Evolutionary conservation across 2,113 vertebrate genomes (phyloP).

Genomic region (Mobula birostris): DNA sequence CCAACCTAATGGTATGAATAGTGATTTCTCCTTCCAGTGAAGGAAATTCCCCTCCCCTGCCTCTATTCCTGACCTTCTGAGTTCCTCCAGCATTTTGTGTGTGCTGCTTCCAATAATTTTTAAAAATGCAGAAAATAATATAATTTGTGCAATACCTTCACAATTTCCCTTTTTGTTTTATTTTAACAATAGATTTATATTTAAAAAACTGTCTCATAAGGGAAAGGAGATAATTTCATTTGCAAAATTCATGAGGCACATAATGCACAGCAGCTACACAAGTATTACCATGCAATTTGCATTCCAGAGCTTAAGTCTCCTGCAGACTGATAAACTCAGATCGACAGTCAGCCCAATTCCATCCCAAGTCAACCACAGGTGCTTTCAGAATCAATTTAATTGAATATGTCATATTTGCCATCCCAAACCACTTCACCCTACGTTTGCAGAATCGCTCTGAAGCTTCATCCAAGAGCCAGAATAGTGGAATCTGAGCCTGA

Average conservation of each 20-base stretch:
- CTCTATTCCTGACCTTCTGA: no score
- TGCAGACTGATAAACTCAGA: slow-evolving; percentile 46
- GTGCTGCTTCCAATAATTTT: not conserved
- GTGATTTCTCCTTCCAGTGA: no score
- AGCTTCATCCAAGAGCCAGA: not conserved
- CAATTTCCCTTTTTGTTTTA: not conserved
- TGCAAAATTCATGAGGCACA: not conserved
- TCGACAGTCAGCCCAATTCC: slow-evolving; percentile 46
- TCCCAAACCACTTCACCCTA: slow-evolving; percentile 38
- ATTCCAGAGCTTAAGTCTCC: slow-evolving; percentile 35
- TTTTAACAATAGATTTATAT: not conserved
- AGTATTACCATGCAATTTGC: not conserved
- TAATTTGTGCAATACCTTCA: not conserved
- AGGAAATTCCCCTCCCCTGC: no score
- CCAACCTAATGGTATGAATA: no score
- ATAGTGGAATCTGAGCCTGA: not conserved
- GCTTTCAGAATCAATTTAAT: slow-evolving; percentile 47
- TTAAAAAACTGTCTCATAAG: not conserved
- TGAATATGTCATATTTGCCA: not conserved
- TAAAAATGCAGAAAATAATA: not conserved
- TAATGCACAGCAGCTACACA: not conserved
- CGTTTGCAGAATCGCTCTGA: slow-evolving; percentile 26
- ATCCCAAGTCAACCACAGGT: slow-evolving; percentile 41
- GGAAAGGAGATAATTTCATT: not conserved
- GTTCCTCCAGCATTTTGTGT: no score